Percentiles rank a stretch among this genome's conserved stretches.
Evolutionary conservation across 2,113 vertebrate genomes (phyloP).

Genomic region (Eonycteris spelaea): DNA sequence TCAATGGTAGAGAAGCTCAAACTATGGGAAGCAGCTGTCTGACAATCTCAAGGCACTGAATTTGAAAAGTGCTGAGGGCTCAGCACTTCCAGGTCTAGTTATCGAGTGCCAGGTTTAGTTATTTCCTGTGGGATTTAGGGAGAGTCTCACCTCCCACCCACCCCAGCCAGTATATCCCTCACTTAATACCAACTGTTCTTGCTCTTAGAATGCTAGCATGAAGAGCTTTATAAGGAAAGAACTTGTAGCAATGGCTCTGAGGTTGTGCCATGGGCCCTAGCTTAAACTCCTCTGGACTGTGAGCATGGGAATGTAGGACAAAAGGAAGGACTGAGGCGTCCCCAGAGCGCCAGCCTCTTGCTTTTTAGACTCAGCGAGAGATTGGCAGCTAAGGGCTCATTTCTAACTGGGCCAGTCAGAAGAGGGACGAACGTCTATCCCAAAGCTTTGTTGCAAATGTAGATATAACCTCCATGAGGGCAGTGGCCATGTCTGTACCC

Average conservation of each 20-base stretch:
- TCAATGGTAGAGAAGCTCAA: background rate
- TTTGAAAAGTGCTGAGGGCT: background rate
- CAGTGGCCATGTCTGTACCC: background rate
- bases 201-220: background rate
- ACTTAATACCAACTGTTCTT: background rate
- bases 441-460: background rate
- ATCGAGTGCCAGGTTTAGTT: background rate
- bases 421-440: background rate
- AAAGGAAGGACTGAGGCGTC: background rate
- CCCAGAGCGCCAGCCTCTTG: background rate
- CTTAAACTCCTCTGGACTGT: background rate
- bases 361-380: background rate
- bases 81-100: background rate
- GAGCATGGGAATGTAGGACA: background rate
- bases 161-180: background rate
- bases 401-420: background rate
- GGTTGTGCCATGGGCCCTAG: background rate
- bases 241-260: background rate
- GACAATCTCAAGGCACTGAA: background rate
- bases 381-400: background rate
- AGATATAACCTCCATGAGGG: background rate
- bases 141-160: background rate
- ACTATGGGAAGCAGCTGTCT: background rate
- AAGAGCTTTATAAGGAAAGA: background rate
- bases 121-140: background rate